Conservation (phyloP, 1,140 invertebrate genomes). For the Ridgeia piscesae region DNA sequence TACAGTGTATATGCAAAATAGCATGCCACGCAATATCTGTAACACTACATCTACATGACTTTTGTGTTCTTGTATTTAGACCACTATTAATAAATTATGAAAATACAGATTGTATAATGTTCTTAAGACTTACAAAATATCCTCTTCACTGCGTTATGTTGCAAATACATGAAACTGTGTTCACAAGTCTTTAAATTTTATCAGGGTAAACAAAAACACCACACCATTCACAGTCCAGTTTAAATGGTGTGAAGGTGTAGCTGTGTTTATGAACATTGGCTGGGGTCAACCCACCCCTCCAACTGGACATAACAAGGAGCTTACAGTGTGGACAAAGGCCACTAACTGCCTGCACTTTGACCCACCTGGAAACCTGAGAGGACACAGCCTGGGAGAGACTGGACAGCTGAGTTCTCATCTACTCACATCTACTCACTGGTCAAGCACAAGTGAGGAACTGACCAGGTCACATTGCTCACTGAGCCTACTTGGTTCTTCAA, state of each 20-base stretch:
- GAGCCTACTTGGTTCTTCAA: not conserved
- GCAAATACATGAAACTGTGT: too few relatives aligned
- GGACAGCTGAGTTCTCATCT: not conserved
- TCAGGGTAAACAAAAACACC: too few relatives aligned
- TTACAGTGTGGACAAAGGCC: not conserved
- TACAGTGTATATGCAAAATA: too few relatives aligned
- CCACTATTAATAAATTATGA: too few relatives aligned
- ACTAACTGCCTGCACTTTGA: not conserved
- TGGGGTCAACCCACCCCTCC: too few relatives aligned
- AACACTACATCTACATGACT: too few relatives aligned
- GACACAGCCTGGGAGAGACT: not conserved
- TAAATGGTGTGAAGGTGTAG: not conserved
- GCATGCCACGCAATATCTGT: too few relatives aligned
- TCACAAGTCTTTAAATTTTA: too few relatives aligned
- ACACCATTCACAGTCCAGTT: not conserved
- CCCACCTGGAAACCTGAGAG: not conserved
- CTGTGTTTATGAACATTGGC: not conserved
- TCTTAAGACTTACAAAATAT: too few relatives aligned
- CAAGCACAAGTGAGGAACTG: not conserved
- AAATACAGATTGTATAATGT: too few relatives aligned
- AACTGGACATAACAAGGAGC: not conserved
- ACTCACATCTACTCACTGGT: not conserved
- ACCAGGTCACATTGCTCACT: not conserved
- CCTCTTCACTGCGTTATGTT: too few relatives aligned
- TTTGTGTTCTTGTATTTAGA: too few relatives aligned